Evolutionary conservation across 1,140 invertebrate species (phyloP).

Genomic region (Aphaenogaster floridana): DNA sequence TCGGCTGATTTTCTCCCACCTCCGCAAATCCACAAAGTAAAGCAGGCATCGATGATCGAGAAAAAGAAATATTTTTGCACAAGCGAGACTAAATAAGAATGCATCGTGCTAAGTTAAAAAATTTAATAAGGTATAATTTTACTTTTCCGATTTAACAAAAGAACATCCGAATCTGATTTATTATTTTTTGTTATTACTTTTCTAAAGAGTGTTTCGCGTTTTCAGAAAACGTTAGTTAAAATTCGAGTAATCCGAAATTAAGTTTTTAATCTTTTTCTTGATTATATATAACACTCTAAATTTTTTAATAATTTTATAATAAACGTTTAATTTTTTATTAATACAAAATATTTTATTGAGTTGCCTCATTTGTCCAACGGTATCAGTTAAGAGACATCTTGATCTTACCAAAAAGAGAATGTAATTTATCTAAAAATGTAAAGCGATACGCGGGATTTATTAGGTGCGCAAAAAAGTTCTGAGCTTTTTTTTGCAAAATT

Average conservation of each 20-base stretch:
- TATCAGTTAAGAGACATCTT: background rate
- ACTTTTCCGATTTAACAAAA: background rate
- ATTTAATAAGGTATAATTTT: background rate
- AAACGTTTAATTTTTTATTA: background rate
- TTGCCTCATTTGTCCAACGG: background rate
- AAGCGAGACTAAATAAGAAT: background rate
- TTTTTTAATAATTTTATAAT: conserved; percentile 14
- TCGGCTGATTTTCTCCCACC: conserved; percentile 67
- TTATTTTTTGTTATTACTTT: background rate
- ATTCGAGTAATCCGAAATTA: background rate
- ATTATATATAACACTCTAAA: background rate
- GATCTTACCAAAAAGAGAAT: background rate
- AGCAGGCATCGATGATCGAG: conserved; percentile 21
- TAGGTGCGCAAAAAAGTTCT: too few relatives aligned
- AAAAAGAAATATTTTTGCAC: conserved; percentile 16
- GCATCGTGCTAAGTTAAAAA: background rate
- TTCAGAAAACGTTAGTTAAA: background rate
- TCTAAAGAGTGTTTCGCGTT: background rate
- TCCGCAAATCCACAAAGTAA: conserved; percentile 36
- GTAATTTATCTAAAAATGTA: conserved; percentile 13
- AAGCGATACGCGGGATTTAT: background rate
- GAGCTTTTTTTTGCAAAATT: too few relatives aligned
- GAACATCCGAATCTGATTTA: background rate
- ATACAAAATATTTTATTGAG: background rate
- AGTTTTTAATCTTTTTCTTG: background rate